These are phyloP conservation scores for Caenorhabditis sp. DNA, from an alignment of 2,888 invertebrate species.

Conservation along the genomic window DNA sequence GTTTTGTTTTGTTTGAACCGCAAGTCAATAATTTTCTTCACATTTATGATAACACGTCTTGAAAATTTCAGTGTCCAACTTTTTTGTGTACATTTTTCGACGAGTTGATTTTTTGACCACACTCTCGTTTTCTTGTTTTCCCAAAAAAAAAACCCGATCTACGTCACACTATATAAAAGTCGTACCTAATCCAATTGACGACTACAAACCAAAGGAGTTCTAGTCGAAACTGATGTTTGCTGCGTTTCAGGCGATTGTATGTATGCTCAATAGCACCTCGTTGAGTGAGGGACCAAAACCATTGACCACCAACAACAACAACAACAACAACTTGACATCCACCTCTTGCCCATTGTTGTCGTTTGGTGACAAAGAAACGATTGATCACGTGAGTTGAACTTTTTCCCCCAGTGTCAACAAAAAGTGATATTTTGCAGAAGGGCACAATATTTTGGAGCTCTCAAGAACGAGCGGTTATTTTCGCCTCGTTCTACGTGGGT, in stretches of 20 bases:
- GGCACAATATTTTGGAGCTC: slow-evolving; percentile 64
- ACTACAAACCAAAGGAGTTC: too few relatives aligned
- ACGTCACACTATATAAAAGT: too few relatives aligned
- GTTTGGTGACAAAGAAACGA: slow-evolving; percentile 22
- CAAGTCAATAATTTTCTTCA: too few relatives aligned
- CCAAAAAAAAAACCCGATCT: not conserved
- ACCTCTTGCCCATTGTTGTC: slow-evolving; percentile 27
- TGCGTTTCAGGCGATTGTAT: slow-evolving; percentile 61
- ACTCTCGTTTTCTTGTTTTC: not conserved
- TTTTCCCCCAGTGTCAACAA: too few relatives aligned
- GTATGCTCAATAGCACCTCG: slow-evolving; percentile 65
- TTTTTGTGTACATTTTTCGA: too few relatives aligned
- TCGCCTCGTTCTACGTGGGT: slow-evolving; percentile 64
- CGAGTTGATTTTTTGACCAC: not conserved
- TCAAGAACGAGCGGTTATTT: slow-evolving; percentile 61
- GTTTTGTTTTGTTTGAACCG: too few relatives aligned
- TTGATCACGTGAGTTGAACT: slow-evolving; percentile 43
- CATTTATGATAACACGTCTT: too few relatives aligned
- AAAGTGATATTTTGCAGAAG: slow-evolving; percentile 22
- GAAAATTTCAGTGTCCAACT: too few relatives aligned
- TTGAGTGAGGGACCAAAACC: slow-evolving; percentile 33
- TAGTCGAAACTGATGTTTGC: too few relatives aligned
- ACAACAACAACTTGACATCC: slow-evolving; percentile 4
- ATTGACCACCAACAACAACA: too few relatives aligned
- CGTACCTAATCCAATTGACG: too few relatives aligned